Evolutionary conservation across 2,113 vertebrate genomes (phyloP).

Genomic region (Cochlearius cochlearius): DNA sequence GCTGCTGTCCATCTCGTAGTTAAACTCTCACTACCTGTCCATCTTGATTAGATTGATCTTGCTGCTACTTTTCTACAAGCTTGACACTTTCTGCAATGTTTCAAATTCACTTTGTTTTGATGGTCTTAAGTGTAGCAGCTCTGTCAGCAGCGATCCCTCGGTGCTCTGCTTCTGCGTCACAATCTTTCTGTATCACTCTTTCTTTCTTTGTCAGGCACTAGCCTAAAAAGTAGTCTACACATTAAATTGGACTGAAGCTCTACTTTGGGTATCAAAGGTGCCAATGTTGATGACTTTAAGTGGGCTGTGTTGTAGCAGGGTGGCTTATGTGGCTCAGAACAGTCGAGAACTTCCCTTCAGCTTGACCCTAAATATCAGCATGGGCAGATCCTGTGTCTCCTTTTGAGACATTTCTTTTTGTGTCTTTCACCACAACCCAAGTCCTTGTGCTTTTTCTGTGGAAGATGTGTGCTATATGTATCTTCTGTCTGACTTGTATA

Average conservation of each 20-base stretch:
- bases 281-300: neutral
- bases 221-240: neutral
- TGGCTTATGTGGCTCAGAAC: neutral
- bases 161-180: neutral
- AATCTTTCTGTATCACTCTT: neutral
- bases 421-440: conserved; percentile 26
- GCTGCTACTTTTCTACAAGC: neutral
- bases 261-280: neutral
- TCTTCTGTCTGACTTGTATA: neutral
- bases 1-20: neutral
- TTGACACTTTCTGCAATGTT: neutral
- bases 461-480: neutral
- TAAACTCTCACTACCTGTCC: neutral
- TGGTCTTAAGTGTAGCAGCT: neutral
- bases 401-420: neutral
- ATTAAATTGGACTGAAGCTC: neutral
- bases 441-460: neutral
- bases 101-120: neutral
- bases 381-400: neutral
- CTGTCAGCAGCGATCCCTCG: neutral
- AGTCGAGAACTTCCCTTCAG: neutral
- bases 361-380: neutral
- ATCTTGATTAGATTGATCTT: neutral
- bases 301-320: neutral
- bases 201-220: neutral